A percentile compares a stretch with the other conserved stretches of the same genome.
These are phyloP conservation scores for Argyrosomus japonicus DNA, from an alignment of 2,113 vertebrate genomes.

Conservation along the genomic window DNA sequence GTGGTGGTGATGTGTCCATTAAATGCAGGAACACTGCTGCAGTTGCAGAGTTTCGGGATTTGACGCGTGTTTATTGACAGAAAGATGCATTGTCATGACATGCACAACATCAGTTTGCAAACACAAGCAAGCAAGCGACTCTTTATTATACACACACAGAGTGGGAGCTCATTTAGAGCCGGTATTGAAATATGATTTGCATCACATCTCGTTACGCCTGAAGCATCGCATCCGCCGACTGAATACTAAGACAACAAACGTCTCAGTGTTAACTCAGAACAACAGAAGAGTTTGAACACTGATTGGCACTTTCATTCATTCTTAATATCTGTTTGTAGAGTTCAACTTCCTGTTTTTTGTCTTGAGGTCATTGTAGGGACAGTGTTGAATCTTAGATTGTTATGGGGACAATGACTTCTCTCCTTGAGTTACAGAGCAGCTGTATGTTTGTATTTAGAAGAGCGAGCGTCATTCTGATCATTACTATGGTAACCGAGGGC, in stretches of 20 bases:
- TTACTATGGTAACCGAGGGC: no score
- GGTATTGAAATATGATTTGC: slow-evolving; percentile 9
- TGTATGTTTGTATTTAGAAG: no score
- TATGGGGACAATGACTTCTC: no score
- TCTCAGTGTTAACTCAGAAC: no score
- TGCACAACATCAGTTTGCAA: slow-evolving; percentile 8
- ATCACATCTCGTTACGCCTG: not conserved
- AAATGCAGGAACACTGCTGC: slow-evolving; percentile 17
- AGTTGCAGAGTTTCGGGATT: not conserved
- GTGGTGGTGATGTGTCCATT: slow-evolving; percentile 12
- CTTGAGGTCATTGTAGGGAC: no score
- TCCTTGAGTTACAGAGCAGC: no score
- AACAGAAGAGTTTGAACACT: no score
- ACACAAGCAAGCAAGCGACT: slow-evolving; percentile 20
- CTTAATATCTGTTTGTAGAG: no score
- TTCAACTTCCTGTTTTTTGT: no score
- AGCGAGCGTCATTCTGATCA: no score
- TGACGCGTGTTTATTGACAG: slow-evolving; percentile 30
- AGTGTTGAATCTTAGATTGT: no score
- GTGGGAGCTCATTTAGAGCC: slow-evolving; percentile 14
- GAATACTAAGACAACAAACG: not conserved
- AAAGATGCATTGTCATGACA: slow-evolving; percentile 1
- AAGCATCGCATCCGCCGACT: not conserved
- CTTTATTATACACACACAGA: slow-evolving; percentile 2
- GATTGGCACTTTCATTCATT: no score